These are phyloP conservation scores for Plectrocnemia conspersa DNA, from an alignment of 1,140 invertebrate genomes.

Conservation along the genomic window DNA sequence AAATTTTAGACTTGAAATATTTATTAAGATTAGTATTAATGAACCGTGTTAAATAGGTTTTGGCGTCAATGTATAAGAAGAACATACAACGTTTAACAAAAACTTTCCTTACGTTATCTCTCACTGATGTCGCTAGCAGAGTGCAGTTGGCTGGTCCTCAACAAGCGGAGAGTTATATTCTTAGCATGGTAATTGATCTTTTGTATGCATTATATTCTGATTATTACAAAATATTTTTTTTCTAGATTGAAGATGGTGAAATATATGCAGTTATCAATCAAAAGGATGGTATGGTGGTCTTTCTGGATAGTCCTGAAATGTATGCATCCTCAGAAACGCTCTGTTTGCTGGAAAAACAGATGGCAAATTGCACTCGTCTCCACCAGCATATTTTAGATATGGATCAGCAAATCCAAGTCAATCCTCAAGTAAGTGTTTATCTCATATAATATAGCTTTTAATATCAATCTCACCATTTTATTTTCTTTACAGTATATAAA, in stretches of 20 bases:
- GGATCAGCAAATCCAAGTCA: slow-evolving; percentile 91
- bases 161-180: slow-evolving; percentile 90
- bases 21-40: slow-evolving; percentile 8
- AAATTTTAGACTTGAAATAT: slow-evolving; percentile 27
- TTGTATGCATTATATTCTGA: background rate
- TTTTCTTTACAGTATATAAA: slow-evolving; percentile 62
- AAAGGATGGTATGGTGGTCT: slow-evolving; percentile 96
- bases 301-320: slow-evolving; percentile 93
- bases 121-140: slow-evolving; percentile 88
- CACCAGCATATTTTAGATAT: slow-evolving; percentile 84
- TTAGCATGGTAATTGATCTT: slow-evolving; percentile 75
- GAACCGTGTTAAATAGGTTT: slow-evolving; percentile 57
- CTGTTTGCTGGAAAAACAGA: slow-evolving; percentile 79
- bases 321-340: slow-evolving; percentile 86
- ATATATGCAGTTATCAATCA: slow-evolving; percentile 97
- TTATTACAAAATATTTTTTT: slow-evolving; percentile 27
- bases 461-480: slow-evolving; percentile 13
- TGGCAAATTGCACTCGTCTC: slow-evolving; percentile 79
- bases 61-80: slow-evolving; percentile 87
- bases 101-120: slow-evolving; percentile 91
- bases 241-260: slow-evolving; percentile 92
- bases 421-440: slow-evolving; percentile 62
- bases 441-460: background rate
- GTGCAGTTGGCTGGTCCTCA: slow-evolving; percentile 77
- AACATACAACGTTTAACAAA: slow-evolving; percentile 96